Evolutionary conservation across 2,113 vertebrate species (phyloP).

Genomic region (Leucosticte australis): DNA sequence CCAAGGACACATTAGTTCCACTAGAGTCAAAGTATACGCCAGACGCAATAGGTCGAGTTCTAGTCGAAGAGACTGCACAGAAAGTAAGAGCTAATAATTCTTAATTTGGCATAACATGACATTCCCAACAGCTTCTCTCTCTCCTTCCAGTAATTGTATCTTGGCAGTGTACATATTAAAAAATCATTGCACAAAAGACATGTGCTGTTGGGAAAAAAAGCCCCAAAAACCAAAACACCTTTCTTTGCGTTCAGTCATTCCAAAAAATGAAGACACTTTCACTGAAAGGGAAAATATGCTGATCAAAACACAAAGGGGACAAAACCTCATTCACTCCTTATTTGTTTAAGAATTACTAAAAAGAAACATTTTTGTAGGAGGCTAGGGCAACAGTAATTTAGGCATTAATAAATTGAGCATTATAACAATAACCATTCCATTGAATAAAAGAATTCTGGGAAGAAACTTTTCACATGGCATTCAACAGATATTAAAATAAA

Average conservation of each 20-base stretch:
- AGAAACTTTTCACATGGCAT: conserved; percentile 16
- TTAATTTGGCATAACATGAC: conserved; percentile 52
- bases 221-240: not conserved
- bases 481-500: conserved; percentile 27
- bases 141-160: not conserved
- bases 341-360: conserved; percentile 44
- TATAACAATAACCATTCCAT: conserved; percentile 21
- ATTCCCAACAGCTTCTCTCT: conserved; percentile 24
- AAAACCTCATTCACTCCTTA: conserved; percentile 29
- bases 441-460: conserved; percentile 4
- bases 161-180: not conserved
- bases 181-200: not conserved
- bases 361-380: conserved; percentile 22
- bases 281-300: not conserved
- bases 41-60: conserved; percentile 21
- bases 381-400: conserved; percentile 37
- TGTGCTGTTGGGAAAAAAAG: not conserved
- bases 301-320: not conserved
- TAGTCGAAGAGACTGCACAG: not conserved
- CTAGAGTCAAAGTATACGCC: conserved; percentile 17
- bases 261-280: not conserved
- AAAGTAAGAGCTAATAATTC: conserved; percentile 57
- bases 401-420: conserved; percentile 34
- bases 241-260: not conserved
- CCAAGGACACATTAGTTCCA: conserved; percentile 61